A percentile compares a stretch with the other conserved stretches of the same genome.
Conservation (phyloP, 2,797 vertebrate genomes). For the Euthynnus affinis region DNA sequence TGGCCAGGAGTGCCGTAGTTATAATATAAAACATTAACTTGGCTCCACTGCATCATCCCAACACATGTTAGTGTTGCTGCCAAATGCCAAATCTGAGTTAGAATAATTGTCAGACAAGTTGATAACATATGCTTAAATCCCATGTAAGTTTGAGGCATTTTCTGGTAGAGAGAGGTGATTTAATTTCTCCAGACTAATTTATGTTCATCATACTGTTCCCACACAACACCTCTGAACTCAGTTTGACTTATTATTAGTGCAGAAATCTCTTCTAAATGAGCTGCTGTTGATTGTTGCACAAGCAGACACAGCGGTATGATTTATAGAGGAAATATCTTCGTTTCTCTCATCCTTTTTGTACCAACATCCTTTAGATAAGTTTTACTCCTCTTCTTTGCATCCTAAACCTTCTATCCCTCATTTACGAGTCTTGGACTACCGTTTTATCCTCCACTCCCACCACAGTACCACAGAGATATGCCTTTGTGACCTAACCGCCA, state of each 20-base stretch:
- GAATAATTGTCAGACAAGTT: constrained; percentile 85
- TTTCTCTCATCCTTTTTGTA: constrained; percentile 37
- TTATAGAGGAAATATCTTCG: constrained; percentile 46
- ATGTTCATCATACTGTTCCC: constrained; percentile 50
- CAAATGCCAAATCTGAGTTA: constrained; percentile 94
- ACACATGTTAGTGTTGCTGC: constrained; percentile 94
- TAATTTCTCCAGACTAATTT: constrained; percentile 65
- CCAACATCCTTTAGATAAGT: constrained; percentile 49
- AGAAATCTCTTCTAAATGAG: constrained; percentile 63
- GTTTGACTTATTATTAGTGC: constrained; percentile 57
- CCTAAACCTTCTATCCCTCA: constrained; percentile 74
- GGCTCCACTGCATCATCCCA: constrained; percentile 91
- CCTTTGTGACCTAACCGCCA: constrained; percentile 73
- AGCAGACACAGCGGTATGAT: constrained; percentile 27
- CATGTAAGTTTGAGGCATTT: constrained; percentile 72
- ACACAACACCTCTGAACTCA: constrained; percentile 56
- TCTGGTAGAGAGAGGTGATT: constrained; percentile 53
- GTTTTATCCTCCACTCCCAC: constrained; percentile 85
- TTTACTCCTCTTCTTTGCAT: constrained; percentile 64
- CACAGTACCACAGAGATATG: constrained; percentile 85
- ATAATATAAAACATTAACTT: constrained; percentile 97
- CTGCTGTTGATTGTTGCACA: constrained; percentile 51
- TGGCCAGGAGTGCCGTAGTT: constrained; percentile 89
- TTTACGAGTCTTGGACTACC: constrained; percentile 68
- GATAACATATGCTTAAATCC: constrained; percentile 83